Evolutionary conservation across 92 coral and sea anemone species (phyloP), one percentile per base, ranked within the genome.

Genomic region (Porites evermanni): DNA sequence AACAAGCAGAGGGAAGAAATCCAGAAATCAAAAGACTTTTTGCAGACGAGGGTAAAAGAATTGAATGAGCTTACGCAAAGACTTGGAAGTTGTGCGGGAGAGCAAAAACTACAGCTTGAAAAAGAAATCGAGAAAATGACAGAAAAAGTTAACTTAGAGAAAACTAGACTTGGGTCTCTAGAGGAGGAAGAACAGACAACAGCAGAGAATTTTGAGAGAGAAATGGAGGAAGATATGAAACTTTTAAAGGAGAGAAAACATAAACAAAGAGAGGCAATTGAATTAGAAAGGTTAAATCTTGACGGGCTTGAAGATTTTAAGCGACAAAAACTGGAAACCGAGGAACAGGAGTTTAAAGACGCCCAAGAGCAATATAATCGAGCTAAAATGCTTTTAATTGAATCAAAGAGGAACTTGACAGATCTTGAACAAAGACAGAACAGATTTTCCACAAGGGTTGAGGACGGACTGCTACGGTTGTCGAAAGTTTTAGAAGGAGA

Each of bases 221-320:
- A 95, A 26, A 80, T 97, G 67, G 94, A 90, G 59, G 90, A 85
- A 54, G 94, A 91, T 52, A 59, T 87, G 53, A 38, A 23, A n/a
- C 80, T 21, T 23, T 86, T 95, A 2, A 88, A 88, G 26, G 92
- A 86, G 7, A 88, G 85, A 23, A 91, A 87, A 52, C 89, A 88
- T 17, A 84, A 75, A 11, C 85, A 93, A 53, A 91, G 91, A 51
- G 93, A 91, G 51, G 87, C 93, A 24, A 67, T 97, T 64, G 96
- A 95, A 65, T 73, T 84, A 50, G 95, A 93, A 69, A 86, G 94
- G 75, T 71, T 83, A 29, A 79, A 85, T 47, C 53, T 97, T 9
- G 98, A 97, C 66, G 86, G 81, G 54, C 71, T 95, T 13, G 94
- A 95, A 65, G 93, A 93, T 81, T 82, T 88, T 11, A 95, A 92